Evolutionary conservation across 2,888 invertebrate genomes (phyloP), one percentile per base, ranked within the genome.

Genomic region (Drosophila subsilvestris): DNA sequence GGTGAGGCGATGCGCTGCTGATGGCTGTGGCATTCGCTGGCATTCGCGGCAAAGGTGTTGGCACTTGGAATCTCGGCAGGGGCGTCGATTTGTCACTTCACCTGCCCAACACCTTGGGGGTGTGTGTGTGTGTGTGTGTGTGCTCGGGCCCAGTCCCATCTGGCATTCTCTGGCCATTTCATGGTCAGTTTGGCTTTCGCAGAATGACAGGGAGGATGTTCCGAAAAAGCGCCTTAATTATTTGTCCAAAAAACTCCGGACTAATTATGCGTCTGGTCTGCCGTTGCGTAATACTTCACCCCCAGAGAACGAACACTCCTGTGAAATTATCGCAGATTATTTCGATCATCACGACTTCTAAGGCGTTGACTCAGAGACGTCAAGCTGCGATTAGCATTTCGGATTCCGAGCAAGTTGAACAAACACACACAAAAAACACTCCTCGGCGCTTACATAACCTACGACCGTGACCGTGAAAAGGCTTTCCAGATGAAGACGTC

Each of bases 381-480:
- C 29, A 49, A 71, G 51, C 53, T 61, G 60, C 69, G 86, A 82
- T 84, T 75, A 74, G 67, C 69, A 72, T 80, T 78, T 70, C 53
- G 74, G 77, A 86, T 84, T 77, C 67, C 43, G 29, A 42, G 1
- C 18, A 56, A 56, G 20, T 47, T 48, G 63, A 65, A 59, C 32
- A 72, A 61, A n/a, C 25, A 25, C 25, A 25, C 6, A 22, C 22
- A 63, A 65, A 72, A 61, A 62, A 69, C 57, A 57, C 70, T 75
- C 72, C 77, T 42, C 50, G 37, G 32, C 68, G 55, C 70, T 88
- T 82, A 78, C 87, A 83, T 71, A 86, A 89, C 45, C 66, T 76
- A 68, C 45, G 74, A 80, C 74, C 90, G 76, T 89, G 90, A 87
- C 90, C 89, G 83, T 89, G 88, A 81, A 85, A 81, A 74, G 76